Evolutionary conservation across 2,797 vertebrate genomes (phyloP).

Genomic region (Urophycis tenuis): DNA sequence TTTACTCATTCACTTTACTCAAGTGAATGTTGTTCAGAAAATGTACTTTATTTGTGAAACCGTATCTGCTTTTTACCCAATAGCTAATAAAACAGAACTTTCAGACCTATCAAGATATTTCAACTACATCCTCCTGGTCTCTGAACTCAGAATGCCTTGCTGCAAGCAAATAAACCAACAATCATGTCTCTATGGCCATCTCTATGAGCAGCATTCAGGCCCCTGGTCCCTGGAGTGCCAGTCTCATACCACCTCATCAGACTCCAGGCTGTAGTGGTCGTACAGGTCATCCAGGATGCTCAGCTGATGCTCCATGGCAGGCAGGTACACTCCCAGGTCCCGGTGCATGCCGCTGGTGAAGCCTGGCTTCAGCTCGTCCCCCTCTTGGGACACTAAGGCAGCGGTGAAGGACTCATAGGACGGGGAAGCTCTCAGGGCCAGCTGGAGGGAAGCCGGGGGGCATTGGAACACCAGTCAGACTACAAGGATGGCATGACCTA

Average conservation of each 20-base stretch:
- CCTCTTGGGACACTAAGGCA: conserved; percentile 80
- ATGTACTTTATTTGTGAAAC: conserved; percentile 13
- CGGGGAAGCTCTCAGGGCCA: conserved; percentile 91
- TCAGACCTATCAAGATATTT: conserved; percentile 23
- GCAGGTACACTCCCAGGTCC: conserved; percentile 87
- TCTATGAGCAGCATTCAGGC: conserved; percentile 12
- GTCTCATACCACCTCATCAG: conserved; percentile 92
- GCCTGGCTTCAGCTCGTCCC: conserved; percentile 77
- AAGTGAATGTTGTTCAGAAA: not conserved
- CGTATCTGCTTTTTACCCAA: conserved; percentile 8
- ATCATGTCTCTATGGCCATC: not conserved
- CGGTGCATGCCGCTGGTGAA: conserved; percentile 81
- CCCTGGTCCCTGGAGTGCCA: not conserved
- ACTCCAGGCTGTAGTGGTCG: conserved; percentile 89
- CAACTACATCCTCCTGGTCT: conserved; percentile 4
- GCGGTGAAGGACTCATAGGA: conserved; percentile 84
- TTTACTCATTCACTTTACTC: not conserved
- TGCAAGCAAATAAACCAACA: conserved; percentile 13
- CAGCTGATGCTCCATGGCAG: conserved; percentile 91
- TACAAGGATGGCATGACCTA: not conserved
- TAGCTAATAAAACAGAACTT: conserved; percentile 23
- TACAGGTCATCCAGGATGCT: conserved; percentile 86
- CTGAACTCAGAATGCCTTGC: conserved; percentile 34
- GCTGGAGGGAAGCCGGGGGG: conserved; percentile 58
- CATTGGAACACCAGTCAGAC: not conserved